Conservation (phyloP, 2,888 invertebrate species). For the Stictocephala bisonia region DNA sequence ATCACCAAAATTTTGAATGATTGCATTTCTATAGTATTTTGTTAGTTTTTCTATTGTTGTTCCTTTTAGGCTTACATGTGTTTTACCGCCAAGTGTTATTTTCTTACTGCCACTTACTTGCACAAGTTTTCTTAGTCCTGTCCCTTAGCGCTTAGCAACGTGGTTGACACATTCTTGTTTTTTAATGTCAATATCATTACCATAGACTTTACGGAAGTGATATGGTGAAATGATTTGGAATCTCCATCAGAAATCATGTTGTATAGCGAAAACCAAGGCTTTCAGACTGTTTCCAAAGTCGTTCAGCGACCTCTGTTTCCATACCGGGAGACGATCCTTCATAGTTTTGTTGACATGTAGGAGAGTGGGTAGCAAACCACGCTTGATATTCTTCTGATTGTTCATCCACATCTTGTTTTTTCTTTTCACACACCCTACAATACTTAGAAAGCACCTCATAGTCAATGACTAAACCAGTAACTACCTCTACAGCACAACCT, state of each 20-base stretch:
- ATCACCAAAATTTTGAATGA: constrained; percentile 16
- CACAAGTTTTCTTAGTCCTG: constrained; percentile 41
- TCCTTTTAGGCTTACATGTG: constrained; percentile 13
- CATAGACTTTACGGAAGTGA: constrained; percentile 10
- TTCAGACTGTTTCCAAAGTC: constrained; percentile 47
- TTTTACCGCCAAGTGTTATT: constrained; percentile 23
- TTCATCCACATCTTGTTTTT: constrained; percentile 40
- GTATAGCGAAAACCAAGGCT: constrained; percentile 40
- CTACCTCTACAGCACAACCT: constrained; percentile 52
- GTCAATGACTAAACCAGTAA: constrained; percentile 52
- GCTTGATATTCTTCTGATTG: constrained; percentile 49
- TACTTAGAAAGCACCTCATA: constrained; percentile 52
- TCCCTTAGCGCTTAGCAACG: constrained; percentile 45
- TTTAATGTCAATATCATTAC: constrained; percentile 16
- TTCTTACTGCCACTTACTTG: neutral
- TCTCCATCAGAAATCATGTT: constrained; percentile 49
- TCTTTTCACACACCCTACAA: constrained; percentile 51
- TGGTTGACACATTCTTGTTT: constrained; percentile 49
- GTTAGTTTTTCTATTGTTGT: constrained; percentile 8
- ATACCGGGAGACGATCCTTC: constrained; percentile 51
- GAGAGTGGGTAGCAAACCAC: constrained; percentile 51
- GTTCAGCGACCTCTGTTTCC: constrained; percentile 49
- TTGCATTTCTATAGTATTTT: neutral
- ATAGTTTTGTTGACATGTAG: constrained; percentile 50
- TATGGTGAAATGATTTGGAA: constrained; percentile 38